Base-by-base conservation (phyloP, 2,888 invertebrate species). In the Caenorhabditis drosophilae region DNA sequence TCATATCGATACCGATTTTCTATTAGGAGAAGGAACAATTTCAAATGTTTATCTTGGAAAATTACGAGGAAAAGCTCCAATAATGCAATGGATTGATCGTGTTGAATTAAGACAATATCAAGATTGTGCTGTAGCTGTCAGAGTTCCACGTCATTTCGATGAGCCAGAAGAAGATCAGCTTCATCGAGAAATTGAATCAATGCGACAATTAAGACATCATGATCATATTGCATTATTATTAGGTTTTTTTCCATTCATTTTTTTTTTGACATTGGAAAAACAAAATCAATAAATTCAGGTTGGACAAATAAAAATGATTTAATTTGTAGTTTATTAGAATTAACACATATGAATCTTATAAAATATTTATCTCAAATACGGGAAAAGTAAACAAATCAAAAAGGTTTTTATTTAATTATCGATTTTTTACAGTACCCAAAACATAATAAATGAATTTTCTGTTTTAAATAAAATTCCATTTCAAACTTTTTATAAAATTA, bases 41-140 rank as follows among this genome's bases (percentile, higher is more conserved):
- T 72, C 70, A 1, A 72, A 75, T 45, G 75, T 77, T 11, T 77
- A 72, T 55, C 56, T 46, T 45, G 76, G 76, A 12, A 75, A 75
- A 57, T 54, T 77, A 38, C 72, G 73, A 42, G 77, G 77, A 31
- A 75, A 75, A 40, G 68, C 77, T 7, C 75, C 77, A 7, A 73
- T 77, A 2, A 73, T 75, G 70, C 73, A 75, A 44, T 77, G 77
- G 77, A 72, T 77, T 7, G 72, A 77, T 45, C 52, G 73, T 27
- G 56, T 72, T 12, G 77, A 77, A 47, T 72, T 77, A 71, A 73
- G 69, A 31, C 77, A 77, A 41, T 77, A 70, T 45, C 77, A 77
- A 41, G 77, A 77, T 48, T 77, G 77, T 51, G 73, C 77, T 0
- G 75, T 77, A 9, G 76, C 76, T 40, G 73, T 76, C 16, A 26